phyloP scores from a whole-genome alignment of 2,113 vertebrate genomes.

The Drymodes brunneopygia region DNA sequence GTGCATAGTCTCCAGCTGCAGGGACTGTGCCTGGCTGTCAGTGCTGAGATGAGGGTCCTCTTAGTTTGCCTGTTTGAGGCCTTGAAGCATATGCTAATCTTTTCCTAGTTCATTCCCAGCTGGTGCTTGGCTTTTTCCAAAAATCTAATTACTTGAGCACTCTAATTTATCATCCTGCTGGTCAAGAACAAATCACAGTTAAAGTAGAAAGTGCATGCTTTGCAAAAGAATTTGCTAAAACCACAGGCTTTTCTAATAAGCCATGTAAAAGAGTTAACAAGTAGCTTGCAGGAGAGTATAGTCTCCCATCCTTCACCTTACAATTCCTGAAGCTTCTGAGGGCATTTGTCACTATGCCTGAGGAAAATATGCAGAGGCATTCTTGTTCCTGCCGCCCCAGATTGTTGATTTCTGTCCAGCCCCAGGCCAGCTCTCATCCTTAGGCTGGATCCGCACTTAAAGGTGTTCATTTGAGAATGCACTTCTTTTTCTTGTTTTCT shows the following conservation, averaged over 20 bases:
- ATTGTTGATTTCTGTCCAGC: neutral
- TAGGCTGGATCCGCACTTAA: neutral
- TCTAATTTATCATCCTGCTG: neutral
- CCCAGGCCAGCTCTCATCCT: neutral
- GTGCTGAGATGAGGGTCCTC: rapidly evolving
- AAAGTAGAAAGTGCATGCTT: neutral
- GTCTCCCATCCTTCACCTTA: neutral
- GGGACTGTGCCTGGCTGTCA: neutral
- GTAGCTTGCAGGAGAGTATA: neutral
- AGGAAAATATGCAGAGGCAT: neutral
- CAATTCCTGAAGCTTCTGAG: neutral
- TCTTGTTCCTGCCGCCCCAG: neutral
- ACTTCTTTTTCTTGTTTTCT: neutral
- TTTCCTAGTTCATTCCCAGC: neutral
- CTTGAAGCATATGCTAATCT: neutral
- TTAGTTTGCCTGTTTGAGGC: rapidly evolving
- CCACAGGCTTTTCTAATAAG: neutral
- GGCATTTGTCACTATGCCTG: neutral
- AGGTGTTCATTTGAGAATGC: neutral
- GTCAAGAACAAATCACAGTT: neutral
- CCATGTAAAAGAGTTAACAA: neutral
- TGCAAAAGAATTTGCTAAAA: neutral
- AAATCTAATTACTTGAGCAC: neutral
- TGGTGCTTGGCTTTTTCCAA: neutral
- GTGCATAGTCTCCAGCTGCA: neutral